Conservation (phyloP, 2,888 invertebrate species). For the Macaria notata region DNA sequence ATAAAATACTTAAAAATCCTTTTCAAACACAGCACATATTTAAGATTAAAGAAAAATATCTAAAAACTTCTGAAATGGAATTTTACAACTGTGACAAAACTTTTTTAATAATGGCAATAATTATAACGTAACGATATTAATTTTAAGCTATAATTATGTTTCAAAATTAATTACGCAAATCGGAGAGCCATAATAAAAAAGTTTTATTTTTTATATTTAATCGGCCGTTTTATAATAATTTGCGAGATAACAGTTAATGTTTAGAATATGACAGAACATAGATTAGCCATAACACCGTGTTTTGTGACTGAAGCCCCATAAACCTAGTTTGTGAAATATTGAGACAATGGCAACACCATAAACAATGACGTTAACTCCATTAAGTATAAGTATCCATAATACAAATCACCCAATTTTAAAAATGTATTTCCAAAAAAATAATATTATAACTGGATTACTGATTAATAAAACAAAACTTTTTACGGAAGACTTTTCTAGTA, state of each 20-base stretch:
- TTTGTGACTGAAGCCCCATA: slow-evolving; percentile 71
- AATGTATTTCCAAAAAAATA: slow-evolving; percentile 36
- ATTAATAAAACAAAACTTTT: too few relatives aligned
- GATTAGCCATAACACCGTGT: slow-evolving; percentile 77
- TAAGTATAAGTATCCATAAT: slow-evolving; percentile 41
- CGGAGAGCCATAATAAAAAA: slow-evolving; percentile 9
- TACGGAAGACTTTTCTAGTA: too few relatives aligned
- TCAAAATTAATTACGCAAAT: too few relatives aligned
- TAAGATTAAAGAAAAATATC: slow-evolving; percentile 4
- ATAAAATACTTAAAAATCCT: slow-evolving; percentile 52
- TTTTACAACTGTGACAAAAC: neutral
- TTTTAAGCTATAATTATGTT: too few relatives aligned
- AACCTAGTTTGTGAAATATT: slow-evolving; percentile 69
- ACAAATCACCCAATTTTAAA: slow-evolving; percentile 50
- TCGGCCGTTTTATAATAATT: slow-evolving; percentile 16
- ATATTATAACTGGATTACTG: neutral
- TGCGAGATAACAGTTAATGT: slow-evolving; percentile 37
- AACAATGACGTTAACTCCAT: slow-evolving; percentile 61
- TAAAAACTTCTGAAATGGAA: slow-evolving; percentile 9
- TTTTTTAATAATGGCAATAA: slow-evolving; percentile 9
- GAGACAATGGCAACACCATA: slow-evolving; percentile 73
- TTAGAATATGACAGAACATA: slow-evolving; percentile 71
- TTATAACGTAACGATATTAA: too few relatives aligned
- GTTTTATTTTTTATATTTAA: neutral
- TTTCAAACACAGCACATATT: slow-evolving; percentile 54